Conservation (phyloP, 2,113 vertebrate genomes). For the Chiloscyllium plagiosum region DNA sequence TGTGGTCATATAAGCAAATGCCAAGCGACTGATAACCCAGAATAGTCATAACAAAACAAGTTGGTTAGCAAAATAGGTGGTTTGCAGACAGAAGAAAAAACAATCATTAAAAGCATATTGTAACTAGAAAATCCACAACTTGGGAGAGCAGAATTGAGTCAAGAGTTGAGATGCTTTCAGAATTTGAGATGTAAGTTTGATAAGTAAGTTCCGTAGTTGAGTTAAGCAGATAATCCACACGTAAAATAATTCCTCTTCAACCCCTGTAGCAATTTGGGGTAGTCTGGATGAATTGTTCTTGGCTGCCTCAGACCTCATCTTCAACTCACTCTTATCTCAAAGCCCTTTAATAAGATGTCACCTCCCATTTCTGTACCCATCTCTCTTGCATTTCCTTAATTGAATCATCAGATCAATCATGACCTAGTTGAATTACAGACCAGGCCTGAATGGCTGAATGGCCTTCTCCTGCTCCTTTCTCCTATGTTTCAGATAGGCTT, state of each 20-base stretch:
- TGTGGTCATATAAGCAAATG: background rate
- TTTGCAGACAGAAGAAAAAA: background rate
- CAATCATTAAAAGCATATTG: background rate
- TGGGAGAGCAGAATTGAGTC: background rate
- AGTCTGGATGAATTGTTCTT: background rate
- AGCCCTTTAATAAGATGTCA: background rate
- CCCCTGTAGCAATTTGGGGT: background rate
- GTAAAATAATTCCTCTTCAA: no score
- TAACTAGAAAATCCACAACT: background rate
- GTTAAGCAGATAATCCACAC: background rate
- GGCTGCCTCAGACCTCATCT: background rate
- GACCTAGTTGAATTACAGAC: no score
- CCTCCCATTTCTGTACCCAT: background rate
- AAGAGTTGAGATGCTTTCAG: background rate
- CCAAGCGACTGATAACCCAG: background rate
- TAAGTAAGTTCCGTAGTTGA: background rate
- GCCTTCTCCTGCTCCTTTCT: no score
- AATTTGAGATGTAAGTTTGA: background rate
- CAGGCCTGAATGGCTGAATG: no score
- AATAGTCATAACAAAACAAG: slow-evolving; percentile 18
- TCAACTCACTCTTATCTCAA: background rate
- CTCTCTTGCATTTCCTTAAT: background rate
- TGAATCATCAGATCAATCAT: background rate
- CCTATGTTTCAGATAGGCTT: background rate
- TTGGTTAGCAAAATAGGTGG: background rate